Percentiles rank a stretch among this genome's conserved stretches.
These are phyloP conservation scores for Cataglyphis altisquamis DNA, from an alignment of 2,888 invertebrate species.

Conservation along the genomic window DNA sequence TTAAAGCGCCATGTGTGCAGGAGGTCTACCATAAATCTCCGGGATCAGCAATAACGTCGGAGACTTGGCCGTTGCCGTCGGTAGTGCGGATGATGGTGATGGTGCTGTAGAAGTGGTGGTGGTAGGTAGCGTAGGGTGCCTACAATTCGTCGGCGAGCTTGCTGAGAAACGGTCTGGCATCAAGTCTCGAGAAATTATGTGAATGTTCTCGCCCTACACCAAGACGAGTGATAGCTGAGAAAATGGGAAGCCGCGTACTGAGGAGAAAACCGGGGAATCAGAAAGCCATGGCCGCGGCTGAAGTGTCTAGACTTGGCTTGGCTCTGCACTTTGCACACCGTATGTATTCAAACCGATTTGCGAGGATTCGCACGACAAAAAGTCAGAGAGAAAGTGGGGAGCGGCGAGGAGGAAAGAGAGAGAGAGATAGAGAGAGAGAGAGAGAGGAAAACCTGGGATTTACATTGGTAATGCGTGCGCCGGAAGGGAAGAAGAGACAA, in stretches of 20 bases:
- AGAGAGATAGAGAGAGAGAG: no score
- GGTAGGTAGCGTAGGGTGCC: constrained; percentile 71
- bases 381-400: constrained; percentile 72
- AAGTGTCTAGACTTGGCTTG: constrained; percentile 81
- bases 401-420: constrained; percentile 55
- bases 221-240: constrained; percentile 61
- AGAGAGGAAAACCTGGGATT: constrained; percentile 74
- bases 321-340: constrained; percentile 74
- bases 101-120: constrained; percentile 59
- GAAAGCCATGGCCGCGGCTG: constrained; percentile 68
- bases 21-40: constrained; percentile 83
- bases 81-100: constrained; percentile 73
- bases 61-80: constrained; percentile 79
- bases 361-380: constrained; percentile 82
- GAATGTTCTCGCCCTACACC: constrained; percentile 78
- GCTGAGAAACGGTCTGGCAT: constrained; percentile 80
- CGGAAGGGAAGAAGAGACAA: constrained; percentile 34
- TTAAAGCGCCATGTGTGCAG: constrained; percentile 85
- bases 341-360: constrained; percentile 82
- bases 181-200: constrained; percentile 83
- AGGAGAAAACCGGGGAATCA: constrained; percentile 47
- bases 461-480: constrained; percentile 82
- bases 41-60: constrained; percentile 85
- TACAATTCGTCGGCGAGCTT: constrained; percentile 79
- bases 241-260: constrained; percentile 23